Evolutionary conservation across 1,140 invertebrate species (phyloP).

Genomic region (Lepeophtheirus salmonis): DNA sequence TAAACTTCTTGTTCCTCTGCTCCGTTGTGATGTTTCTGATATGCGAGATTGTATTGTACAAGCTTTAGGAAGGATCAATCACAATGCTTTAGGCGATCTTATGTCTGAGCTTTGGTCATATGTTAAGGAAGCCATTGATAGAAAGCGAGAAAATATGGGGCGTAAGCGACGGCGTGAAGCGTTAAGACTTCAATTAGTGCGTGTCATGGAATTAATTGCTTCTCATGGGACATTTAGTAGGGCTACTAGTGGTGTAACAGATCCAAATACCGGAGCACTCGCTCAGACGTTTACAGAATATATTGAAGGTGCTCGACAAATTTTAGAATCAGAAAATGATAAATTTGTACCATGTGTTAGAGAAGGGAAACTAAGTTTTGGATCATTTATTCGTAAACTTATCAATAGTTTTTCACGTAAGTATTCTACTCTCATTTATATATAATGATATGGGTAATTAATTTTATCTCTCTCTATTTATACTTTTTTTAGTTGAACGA

Average conservation of each 20-base stretch:
- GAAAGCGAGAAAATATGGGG: slow-evolving; percentile 89
- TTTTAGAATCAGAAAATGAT: slow-evolving; percentile 69
- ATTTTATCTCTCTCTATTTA: background rate
- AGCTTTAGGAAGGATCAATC: slow-evolving; percentile 79
- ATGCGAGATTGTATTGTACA: slow-evolving; percentile 78
- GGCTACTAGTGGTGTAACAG: slow-evolving; percentile 4
- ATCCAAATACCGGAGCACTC: slow-evolving; percentile 37
- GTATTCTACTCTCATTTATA: no score
- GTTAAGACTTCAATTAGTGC: slow-evolving; percentile 69
- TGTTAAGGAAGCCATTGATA: slow-evolving; percentile 86
- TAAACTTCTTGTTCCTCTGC: slow-evolving; percentile 67
- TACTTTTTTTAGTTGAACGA: slow-evolving; percentile 49
- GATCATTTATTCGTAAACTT: slow-evolving; percentile 77
- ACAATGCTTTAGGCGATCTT: slow-evolving; percentile 75
- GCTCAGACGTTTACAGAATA: slow-evolving; percentile 80
- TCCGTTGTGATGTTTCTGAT: slow-evolving; percentile 67
- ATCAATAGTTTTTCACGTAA: slow-evolving; percentile 73
- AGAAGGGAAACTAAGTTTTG: slow-evolving; percentile 82
- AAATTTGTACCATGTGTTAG: slow-evolving; percentile 29
- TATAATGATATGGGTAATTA: no score
- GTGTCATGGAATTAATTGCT: slow-evolving; percentile 75
- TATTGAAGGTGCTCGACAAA: slow-evolving; percentile 75
- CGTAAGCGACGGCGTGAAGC: slow-evolving; percentile 69
- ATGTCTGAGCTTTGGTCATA: slow-evolving; percentile 82
- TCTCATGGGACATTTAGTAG: slow-evolving; percentile 73